Evolutionary conservation across 1,140 invertebrate genomes (phyloP).

Genomic region (Tetramorium simillimum): DNA sequence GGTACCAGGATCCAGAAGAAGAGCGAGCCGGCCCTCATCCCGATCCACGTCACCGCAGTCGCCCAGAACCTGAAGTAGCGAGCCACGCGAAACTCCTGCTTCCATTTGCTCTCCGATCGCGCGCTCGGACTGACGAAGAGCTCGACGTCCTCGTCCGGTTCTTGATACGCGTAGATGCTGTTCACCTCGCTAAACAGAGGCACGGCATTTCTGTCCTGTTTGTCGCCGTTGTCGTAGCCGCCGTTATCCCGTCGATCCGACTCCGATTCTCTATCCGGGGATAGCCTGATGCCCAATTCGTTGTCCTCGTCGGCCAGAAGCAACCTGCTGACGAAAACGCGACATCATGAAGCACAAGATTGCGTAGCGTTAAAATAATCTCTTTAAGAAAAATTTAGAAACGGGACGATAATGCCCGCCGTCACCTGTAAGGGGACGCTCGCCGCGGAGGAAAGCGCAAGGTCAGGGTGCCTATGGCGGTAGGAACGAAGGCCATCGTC

Average conservation of each 20-base stretch:
- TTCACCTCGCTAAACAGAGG: conserved; percentile 45
- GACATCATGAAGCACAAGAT: not conserved
- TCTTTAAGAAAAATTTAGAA: not conserved
- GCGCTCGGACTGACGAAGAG: conserved; percentile 68
- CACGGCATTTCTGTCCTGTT: not conserved
- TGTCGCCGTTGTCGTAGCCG: conserved; percentile 7
- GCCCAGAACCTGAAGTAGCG: conserved; percentile 73
- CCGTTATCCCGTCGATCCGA: conserved; percentile 35
- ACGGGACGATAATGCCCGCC: not conserved
- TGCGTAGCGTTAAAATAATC: no score
- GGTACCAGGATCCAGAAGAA: conserved; percentile 79
- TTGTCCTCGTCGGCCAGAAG: conserved; percentile 77
- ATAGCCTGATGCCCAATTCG: conserved; percentile 66
- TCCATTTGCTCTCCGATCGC: conserved; percentile 59
- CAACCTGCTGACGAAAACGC: conserved; percentile 27
- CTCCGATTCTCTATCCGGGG: conserved; percentile 41
- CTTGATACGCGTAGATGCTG: conserved; percentile 68
- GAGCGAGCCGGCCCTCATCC: conserved; percentile 68
- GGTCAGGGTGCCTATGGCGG: conserved; percentile 71
- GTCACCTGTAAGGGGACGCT: conserved; percentile 66
- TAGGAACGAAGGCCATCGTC: conserved; percentile 74
- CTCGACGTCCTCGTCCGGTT: conserved; percentile 72
- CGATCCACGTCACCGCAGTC: conserved; percentile 67
- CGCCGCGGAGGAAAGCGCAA: conserved; percentile 65
- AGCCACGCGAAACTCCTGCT: conserved; percentile 68